Conservation (phyloP, 2,797 vertebrate genomes). For the Monodelphis domestica region DNA sequence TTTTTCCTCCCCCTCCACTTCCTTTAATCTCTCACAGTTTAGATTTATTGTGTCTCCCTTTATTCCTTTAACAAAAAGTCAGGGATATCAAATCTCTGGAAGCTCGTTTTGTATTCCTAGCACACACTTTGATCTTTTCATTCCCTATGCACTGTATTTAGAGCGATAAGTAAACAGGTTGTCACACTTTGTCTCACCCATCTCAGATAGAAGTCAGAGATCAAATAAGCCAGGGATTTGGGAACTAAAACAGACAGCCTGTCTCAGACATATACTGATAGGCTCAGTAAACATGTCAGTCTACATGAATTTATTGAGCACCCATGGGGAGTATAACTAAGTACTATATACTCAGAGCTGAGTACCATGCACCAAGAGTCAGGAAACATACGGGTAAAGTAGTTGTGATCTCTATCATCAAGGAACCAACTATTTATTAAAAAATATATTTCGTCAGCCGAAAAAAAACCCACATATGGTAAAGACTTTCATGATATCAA, state of each 20-base stretch:
- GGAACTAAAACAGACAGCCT: conserved; percentile 37
- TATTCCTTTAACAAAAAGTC: conserved; percentile 25
- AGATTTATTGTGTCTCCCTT: conserved; percentile 4
- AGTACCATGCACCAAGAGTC: background rate
- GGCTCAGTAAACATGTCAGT: conserved; percentile 31
- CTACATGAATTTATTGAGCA: background rate
- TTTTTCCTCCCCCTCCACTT: background rate
- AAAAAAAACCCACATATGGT: background rate
- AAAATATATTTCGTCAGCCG: background rate
- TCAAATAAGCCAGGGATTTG: conserved; percentile 54
- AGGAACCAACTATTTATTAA: background rate
- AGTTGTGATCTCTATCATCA: background rate
- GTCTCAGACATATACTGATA: conserved; percentile 28
- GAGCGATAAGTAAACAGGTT: conserved; percentile 56
- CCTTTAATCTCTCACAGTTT: conserved; percentile 22
- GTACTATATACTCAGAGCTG: background rate
- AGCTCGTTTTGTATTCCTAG: conserved; percentile 53
- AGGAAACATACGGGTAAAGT: background rate
- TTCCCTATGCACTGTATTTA: conserved; percentile 53
- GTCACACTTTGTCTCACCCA: conserved; percentile 17
- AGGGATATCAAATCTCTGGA: conserved; percentile 9
- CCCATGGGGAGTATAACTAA: background rate
- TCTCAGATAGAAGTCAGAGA: conserved; percentile 46
- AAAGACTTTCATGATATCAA: background rate
- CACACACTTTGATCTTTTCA: conserved; percentile 32